Percentiles rank a stretch among this genome's conserved stretches.
phyloP scores from a whole-genome alignment of 2,797 vertebrate genomes.

The Anas bernieri region DNA sequence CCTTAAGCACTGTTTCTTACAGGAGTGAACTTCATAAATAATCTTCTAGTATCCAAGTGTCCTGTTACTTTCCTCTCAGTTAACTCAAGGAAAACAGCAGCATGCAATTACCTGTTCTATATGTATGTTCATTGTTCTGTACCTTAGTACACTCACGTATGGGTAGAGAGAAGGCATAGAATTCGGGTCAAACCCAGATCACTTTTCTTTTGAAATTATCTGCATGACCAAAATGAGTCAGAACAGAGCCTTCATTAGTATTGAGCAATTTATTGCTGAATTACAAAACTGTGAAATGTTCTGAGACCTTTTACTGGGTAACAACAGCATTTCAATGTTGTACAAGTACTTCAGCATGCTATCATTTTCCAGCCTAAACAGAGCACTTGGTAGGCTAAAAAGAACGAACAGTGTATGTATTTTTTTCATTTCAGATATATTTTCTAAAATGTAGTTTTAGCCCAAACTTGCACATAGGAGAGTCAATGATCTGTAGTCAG shows the following conservation, averaged over 20 bases:
- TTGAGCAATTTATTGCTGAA: neutral
- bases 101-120: neutral
- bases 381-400: neutral
- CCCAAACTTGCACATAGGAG: neutral
- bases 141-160: neutral
- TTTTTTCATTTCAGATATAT: neutral
- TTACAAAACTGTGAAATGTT: constrained; percentile 21
- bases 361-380: neutral
- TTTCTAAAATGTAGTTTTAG: neutral
- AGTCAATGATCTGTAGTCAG: neutral
- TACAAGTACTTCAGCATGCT: neutral
- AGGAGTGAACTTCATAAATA: constrained; percentile 30
- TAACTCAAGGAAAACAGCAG: neutral
- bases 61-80: neutral
- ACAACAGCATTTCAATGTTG: neutral
- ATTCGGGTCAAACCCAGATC: constrained; percentile 34
- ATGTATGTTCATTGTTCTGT: neutral
- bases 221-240: constrained; percentile 21
- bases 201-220: constrained; percentile 32
- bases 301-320: constrained; percentile 9
- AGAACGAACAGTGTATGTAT: neutral
- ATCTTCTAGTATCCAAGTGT: neutral
- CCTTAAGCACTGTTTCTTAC: neutral
- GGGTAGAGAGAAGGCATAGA: neutral
- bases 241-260: constrained; percentile 42